Percentiles rank a stretch among this genome's conserved stretches.
phyloP scores from a whole-genome alignment of 2,888 invertebrate genomes.

The Bombyx huttoni region DNA sequence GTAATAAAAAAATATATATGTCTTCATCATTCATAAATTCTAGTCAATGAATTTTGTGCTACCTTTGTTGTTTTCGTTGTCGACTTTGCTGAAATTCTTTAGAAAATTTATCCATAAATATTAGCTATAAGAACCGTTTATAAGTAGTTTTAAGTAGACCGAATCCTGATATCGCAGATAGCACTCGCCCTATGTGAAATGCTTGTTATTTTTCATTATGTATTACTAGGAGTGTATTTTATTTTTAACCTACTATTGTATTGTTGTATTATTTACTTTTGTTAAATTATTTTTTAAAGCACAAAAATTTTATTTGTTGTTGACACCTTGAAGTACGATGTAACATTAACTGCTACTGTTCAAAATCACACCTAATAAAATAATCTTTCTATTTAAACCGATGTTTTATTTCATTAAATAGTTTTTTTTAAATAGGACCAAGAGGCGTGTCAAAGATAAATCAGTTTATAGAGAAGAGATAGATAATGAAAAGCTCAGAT shows the following conservation, averaged over 20 bases:
- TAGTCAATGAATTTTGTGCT: neutral
- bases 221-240: conserved; percentile 29
- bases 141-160: conserved; percentile 11
- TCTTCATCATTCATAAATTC: neutral
- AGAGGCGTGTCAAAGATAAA: neutral
- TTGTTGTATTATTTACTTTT: conserved; percentile 67
- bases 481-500: no score
- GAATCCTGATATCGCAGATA: conserved; percentile 22
- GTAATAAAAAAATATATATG: conserved; percentile 2
- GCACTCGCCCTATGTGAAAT: conserved; percentile 58
- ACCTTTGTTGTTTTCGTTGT: conserved; percentile 4
- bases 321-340: conserved; percentile 59
- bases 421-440: neutral
- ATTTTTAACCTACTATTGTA: conserved; percentile 37
- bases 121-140: neutral
- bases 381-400: conserved; percentile 54
- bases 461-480: neutral
- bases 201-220: conserved; percentile 29
- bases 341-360: conserved; percentile 66
- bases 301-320: conserved; percentile 67
- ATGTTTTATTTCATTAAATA: conserved; percentile 32
- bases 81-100: neutral
- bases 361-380: conserved; percentile 67
- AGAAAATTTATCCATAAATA: neutral
- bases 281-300: conserved; percentile 68